phyloP scores from a whole-genome alignment of 1,140 invertebrate species.

The Drosophila jambulina region DNA sequence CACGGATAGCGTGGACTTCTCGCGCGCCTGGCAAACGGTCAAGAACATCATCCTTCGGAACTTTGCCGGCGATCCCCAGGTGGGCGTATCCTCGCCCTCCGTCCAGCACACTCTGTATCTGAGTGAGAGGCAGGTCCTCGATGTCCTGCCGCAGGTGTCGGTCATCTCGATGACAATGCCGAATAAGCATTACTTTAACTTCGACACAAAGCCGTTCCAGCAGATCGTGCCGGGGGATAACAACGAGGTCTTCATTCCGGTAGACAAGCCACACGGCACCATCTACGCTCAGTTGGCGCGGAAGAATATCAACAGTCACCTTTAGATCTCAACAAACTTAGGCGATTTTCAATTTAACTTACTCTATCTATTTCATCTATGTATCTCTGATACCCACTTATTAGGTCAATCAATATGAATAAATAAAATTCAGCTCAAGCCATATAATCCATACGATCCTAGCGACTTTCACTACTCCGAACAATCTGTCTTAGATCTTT shows the following conservation, averaged over 20 bases:
- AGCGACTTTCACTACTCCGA: no score
- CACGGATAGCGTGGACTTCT: conserved; percentile 88
- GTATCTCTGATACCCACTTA: background rate
- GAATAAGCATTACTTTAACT: conserved; percentile 91
- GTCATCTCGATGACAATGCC: conserved; percentile 91
- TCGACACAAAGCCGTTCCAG: conserved; percentile 90
- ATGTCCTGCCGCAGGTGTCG: conserved; percentile 88
- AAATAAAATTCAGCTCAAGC: background rate
- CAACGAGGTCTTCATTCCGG: conserved; percentile 90
- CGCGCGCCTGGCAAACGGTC: conserved; percentile 88
- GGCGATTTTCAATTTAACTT: background rate
- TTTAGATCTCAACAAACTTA: conserved; percentile 39
- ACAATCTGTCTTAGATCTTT: no score
- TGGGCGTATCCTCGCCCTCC: conserved; percentile 89
- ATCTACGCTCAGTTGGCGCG: conserved; percentile 89
- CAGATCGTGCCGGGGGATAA: conserved; percentile 87
- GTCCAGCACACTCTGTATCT: conserved; percentile 92
- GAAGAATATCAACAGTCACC: conserved; percentile 86
- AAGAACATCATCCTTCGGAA: conserved; percentile 89
- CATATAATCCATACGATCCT: no score
- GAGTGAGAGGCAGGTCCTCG: conserved; percentile 88
- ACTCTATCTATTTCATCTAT: background rate
- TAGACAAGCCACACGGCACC: conserved; percentile 91
- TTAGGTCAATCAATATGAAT: background rate
- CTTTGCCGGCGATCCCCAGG: conserved; percentile 90